phyloP scores from a whole-genome alignment of 2,113 vertebrate species.

The Cebus imitator region DNA sequence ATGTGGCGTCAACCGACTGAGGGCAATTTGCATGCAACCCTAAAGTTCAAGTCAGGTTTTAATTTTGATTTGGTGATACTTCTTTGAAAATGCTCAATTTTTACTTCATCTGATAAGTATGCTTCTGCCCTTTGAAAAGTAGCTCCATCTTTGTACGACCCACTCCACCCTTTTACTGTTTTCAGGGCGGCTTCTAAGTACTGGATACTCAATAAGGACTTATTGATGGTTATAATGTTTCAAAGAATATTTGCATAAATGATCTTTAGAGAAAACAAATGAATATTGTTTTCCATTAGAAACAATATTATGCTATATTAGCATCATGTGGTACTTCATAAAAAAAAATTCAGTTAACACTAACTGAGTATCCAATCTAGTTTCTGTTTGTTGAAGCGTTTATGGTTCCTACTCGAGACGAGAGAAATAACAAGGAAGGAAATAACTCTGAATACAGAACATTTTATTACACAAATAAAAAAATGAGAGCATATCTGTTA shows the following conservation, averaged over 20 bases:
- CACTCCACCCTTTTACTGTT: neutral
- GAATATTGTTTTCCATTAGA: neutral
- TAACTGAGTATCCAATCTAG: neutral
- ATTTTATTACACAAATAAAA: constrained; percentile 77
- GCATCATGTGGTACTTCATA: constrained; percentile 33
- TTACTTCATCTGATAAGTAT: neutral
- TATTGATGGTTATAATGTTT: constrained; percentile 4
- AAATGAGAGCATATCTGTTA: constrained; percentile 71
- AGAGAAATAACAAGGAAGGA: constrained; percentile 61
- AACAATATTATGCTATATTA: constrained; percentile 30
- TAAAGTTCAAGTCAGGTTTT: neutral
- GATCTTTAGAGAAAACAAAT: constrained; percentile 19
- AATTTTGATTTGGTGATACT: neutral
- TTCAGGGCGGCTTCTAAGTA: neutral
- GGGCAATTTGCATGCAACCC: neutral
- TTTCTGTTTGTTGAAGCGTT: constrained; percentile 74
- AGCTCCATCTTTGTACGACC: neutral
- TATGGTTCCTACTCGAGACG: constrained; percentile 69
- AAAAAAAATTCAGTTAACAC: constrained; percentile 46
- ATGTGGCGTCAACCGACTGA: neutral
- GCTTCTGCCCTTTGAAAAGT: neutral
- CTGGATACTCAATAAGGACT: neutral
- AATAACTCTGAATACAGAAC: constrained; percentile 49
- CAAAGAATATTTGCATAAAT: constrained; percentile 16
- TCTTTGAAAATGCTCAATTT: neutral